A percentile compares a stretch with the other conserved stretches of the same genome.
Conservation (phyloP, 2,113 vertebrate species). For the Myotis lucifugus region DNA sequence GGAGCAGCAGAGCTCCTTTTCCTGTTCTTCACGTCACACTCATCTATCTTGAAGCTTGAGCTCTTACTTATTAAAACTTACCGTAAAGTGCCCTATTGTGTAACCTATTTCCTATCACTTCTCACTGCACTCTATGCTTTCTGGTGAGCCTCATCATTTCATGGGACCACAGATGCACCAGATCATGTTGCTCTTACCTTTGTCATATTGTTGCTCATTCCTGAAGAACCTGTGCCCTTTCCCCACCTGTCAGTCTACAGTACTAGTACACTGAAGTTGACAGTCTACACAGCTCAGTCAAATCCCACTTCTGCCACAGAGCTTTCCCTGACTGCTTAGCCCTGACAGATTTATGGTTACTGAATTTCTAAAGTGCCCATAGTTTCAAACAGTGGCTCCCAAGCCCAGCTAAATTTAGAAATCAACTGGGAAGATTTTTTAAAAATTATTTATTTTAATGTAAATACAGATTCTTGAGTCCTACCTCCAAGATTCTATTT, state of each 20-base stretch:
- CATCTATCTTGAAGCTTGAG: not conserved
- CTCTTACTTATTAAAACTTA: not conserved
- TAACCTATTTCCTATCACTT: not conserved
- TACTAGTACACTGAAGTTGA: not conserved
- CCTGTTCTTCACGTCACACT: not conserved
- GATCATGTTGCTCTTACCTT: not conserved
- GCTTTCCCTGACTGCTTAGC: not conserved
- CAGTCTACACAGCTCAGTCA: not conserved
- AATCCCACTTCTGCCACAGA: not conserved
- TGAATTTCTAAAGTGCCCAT: conserved; percentile 23
- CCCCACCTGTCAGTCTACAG: not conserved
- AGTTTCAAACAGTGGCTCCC: not conserved
- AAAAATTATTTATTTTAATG: not conserved
- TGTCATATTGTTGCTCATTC: not conserved
- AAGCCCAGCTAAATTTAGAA: not conserved
- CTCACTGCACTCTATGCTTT: not conserved
- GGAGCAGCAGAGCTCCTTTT: not conserved
- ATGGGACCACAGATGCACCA: not conserved
- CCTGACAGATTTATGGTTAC: not conserved
- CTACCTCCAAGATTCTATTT: conserved; percentile 1
- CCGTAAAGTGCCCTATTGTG: not conserved
- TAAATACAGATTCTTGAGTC: not conserved
- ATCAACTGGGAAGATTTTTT: not conserved
- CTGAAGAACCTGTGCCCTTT: not conserved
- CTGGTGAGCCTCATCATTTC: not conserved